phyloP scores from a whole-genome alignment of 2,797 vertebrate species.

The Cyprinella venusta region DNA sequence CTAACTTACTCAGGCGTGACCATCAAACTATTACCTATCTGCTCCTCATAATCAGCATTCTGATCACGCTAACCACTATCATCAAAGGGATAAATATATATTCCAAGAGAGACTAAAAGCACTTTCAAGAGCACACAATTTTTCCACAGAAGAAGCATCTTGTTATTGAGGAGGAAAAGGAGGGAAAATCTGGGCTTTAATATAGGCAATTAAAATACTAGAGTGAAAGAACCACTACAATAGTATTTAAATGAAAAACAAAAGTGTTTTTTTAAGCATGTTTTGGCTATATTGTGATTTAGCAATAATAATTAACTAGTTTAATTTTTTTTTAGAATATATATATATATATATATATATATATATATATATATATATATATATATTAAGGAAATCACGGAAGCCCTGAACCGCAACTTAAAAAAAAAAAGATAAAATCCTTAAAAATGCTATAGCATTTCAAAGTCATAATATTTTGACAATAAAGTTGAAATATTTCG shows the following conservation, averaged over 20 bases:
- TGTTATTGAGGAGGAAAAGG: constrained; percentile 62
- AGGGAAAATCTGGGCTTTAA: constrained; percentile 56
- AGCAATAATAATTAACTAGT: no score
- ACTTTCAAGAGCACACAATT: constrained; percentile 61
- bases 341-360: no score
- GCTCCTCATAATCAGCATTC: constrained; percentile 66
- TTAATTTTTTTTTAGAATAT: no score
- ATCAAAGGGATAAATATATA: constrained; percentile 54
- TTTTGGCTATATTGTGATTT: not conserved
- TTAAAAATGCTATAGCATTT: no score
- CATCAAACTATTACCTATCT: constrained; percentile 67
- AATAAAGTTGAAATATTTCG: no score
- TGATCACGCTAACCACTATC: constrained; percentile 69
- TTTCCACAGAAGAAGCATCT: constrained; percentile 58
- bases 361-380: no score
- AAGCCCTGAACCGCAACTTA: no score
- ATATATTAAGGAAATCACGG: no score
- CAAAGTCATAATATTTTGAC: no score
- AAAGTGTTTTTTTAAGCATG: constrained; percentile 4
- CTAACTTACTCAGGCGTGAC: constrained; percentile 56
- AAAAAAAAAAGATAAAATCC: no score
- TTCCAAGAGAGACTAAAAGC: constrained; percentile 57
- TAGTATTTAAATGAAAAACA: constrained; percentile 22
- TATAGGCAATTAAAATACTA: not conserved
- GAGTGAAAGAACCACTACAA: not conserved